A percentile compares a stretch with the other conserved stretches of the same genome.
Conservation (phyloP, 2,797 vertebrate species). For the Erithacus rubecula region DNA sequence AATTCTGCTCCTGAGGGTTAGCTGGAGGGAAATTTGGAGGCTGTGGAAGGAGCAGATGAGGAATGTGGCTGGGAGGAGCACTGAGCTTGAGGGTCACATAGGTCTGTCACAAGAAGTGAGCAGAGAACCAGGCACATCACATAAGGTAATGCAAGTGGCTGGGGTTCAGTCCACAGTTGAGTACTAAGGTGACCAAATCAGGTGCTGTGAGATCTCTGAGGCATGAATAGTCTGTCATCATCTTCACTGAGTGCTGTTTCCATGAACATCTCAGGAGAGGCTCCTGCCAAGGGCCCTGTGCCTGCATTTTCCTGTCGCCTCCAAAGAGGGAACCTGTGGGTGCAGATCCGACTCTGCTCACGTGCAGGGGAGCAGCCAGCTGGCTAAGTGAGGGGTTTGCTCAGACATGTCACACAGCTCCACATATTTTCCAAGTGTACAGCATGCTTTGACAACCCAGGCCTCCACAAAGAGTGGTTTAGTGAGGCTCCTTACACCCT, state of each 20-base stretch:
- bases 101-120: rapidly evolving
- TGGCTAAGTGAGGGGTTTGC: not conserved
- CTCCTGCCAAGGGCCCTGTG: not conserved
- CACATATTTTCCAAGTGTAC: not conserved
- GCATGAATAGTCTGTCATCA: not conserved
- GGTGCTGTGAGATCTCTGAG: not conserved
- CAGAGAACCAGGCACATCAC: not conserved
- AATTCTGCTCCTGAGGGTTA: not conserved
- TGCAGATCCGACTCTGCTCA: not conserved
- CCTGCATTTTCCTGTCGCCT: not conserved
- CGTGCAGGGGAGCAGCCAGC: rapidly evolving
- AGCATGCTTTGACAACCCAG: not conserved
- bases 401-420: not conserved
- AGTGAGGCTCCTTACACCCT: not conserved
- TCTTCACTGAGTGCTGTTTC: not conserved
- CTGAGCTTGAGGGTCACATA: not conserved
- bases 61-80: not conserved
- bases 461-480: not conserved
- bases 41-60: not conserved
- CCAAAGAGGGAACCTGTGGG: not conserved
- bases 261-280: not conserved
- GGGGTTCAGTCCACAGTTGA: not conserved
- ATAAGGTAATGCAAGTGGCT: not conserved
- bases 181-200: not conserved
- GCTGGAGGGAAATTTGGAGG: not conserved